Evolutionary conservation across 2,888 invertebrate species (phyloP), one percentile per base, ranked within the genome.

Genomic region (Sinhomidia bicolor): DNA sequence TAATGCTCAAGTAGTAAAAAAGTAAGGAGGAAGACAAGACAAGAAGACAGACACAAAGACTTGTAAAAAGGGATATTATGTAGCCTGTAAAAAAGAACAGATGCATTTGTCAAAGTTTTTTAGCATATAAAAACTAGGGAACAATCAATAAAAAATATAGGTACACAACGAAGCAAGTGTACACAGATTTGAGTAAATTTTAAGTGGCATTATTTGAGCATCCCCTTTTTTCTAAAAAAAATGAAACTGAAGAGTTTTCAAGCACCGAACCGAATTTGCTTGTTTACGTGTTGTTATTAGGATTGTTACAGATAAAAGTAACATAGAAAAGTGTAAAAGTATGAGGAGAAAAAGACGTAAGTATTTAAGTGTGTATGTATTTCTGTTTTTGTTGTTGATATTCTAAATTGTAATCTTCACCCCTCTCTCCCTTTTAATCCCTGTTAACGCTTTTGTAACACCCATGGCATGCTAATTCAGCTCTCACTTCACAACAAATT

Each of bases 391-490:
- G 51, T 54, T 76, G 51, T 76, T 54, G 74, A 29, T 51, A 32
- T 51, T 51, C 29, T 23, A 76, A 47, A 76, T 71, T 76, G 47
- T 76, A 47, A 76, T 79, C 41, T 79, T 57, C 81, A 81, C 65
- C 74, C 65, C 62, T 76, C 54, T 60, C 26, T n/a, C 74, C 36
- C 14, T 36, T 68, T 44, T 85, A 85, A 85, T 85, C 85, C 89
- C 65, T 80, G 71, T 89, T 71, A 84, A 80, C 80, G 80, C 84
- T 79, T 80, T 84, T 74, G 44, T 71, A 81, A 60, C 41, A 65
- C 57, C 54, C 60, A 51, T 51, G 76, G 88, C 78, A 84, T 57
- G 36, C 29, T 78, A 78, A 78, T 41, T 79, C 79, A 57, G 17
- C 79, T 79, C 79, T 41, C 47, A 44, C 81, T 62, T 81, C 51